phyloP scores from a whole-genome alignment of 1,140 invertebrate genomes.

The Cryptotermes secundus region DNA sequence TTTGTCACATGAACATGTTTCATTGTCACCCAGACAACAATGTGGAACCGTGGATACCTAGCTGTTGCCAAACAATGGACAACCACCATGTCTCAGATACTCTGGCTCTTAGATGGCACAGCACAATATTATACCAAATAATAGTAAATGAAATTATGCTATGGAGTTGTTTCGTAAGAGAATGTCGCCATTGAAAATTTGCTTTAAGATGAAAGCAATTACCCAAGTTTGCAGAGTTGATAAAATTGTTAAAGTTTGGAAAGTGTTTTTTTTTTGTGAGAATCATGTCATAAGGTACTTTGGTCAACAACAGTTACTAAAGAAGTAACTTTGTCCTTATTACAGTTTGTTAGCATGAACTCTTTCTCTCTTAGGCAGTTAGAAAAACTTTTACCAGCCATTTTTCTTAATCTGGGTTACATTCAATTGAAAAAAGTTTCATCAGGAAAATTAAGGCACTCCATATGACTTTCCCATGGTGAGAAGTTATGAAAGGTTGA shows the following conservation, averaged over 20 bases:
- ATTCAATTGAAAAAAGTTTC: neutral
- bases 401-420: neutral
- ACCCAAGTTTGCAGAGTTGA: neutral
- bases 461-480: neutral
- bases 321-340: neutral
- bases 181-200: neutral
- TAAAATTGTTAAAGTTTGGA: neutral
- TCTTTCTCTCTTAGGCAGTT: neutral
- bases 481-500: neutral
- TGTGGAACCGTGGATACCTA: too few relatives aligned
- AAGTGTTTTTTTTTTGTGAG: neutral
- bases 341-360: neutral
- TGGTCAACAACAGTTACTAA: neutral
- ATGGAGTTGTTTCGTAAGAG: too few relatives aligned
- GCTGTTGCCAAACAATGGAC: too few relatives aligned
- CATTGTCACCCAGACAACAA: too few relatives aligned
- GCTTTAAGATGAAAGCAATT: neutral
- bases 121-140: too few relatives aligned
- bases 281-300: slow-evolving; percentile 13
- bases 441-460: neutral
- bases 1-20: too few relatives aligned
- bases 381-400: neutral
- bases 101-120: too few relatives aligned
- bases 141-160: too few relatives aligned
- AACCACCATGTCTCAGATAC: too few relatives aligned